These are phyloP conservation scores for Pungitius pungitius DNA, from an alignment of 2,113 vertebrate genomes.

Conservation along the genomic window DNA sequence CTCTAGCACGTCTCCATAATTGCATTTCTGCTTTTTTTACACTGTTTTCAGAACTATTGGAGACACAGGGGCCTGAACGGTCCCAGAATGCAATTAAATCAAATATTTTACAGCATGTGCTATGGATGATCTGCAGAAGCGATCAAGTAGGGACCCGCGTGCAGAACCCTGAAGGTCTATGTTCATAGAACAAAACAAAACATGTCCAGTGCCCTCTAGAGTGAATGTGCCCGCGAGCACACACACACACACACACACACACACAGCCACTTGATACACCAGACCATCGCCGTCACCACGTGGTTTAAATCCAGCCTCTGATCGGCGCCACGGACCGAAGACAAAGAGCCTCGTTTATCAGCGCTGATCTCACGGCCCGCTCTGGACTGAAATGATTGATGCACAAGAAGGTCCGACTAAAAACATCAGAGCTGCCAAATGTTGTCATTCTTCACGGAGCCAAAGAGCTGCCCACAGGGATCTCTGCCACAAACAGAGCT, in stretches of 20 bases:
- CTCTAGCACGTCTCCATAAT: conserved; percentile 32
- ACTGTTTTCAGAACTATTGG: conserved; percentile 24
- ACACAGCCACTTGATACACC: background rate
- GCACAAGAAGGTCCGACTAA: background rate
- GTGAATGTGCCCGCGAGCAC: background rate
- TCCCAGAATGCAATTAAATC: conserved; percentile 33
- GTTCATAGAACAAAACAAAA: background rate
- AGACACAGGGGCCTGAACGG: conserved; percentile 27
- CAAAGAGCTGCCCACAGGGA: background rate
- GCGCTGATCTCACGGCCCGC: background rate
- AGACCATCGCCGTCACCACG: background rate
- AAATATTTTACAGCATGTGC: conserved; percentile 7
- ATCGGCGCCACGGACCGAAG: background rate
- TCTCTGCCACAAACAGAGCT: background rate
- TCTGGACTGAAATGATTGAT: background rate
- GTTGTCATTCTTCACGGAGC: background rate
- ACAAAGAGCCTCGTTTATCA: background rate
- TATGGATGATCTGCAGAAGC: background rate
- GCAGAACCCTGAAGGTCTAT: background rate
- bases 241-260: too few species aligned
- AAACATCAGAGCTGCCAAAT: background rate
- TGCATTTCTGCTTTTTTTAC: conserved; percentile 42
- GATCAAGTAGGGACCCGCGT: background rate
- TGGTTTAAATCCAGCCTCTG: background rate
- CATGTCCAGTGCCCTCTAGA: background rate